phyloP scores from a whole-genome alignment of 2,888 invertebrate species.

The Fissipunctia ypsillon region DNA sequence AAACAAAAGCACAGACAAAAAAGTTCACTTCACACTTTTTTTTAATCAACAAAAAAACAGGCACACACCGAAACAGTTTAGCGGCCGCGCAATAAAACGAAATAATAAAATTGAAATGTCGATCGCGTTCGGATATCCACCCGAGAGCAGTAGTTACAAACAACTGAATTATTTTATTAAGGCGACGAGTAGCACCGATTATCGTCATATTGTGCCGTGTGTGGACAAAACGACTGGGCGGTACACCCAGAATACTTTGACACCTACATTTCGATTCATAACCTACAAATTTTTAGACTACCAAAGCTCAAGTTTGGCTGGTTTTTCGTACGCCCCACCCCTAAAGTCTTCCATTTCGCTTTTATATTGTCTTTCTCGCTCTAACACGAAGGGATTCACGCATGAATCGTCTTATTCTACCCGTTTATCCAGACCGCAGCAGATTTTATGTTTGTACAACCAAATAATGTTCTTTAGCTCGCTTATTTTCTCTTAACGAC shows the following conservation, averaged over 20 bases:
- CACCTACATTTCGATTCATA: slow-evolving; percentile 42
- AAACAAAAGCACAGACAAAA: slow-evolving; percentile 54
- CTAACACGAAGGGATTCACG: slow-evolving; percentile 70
- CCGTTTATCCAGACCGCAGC: slow-evolving; percentile 72
- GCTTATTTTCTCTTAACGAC: slow-evolving; percentile 63
- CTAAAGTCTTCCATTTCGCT: slow-evolving; percentile 70
- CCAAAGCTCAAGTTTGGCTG: slow-evolving; percentile 53
- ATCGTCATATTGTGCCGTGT: slow-evolving; percentile 84
- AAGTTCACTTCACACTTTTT: slow-evolving; percentile 61
- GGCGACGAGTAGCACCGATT: slow-evolving; percentile 82
- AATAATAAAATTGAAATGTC: slow-evolving; percentile 62
- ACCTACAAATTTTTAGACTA: slow-evolving; percentile 23
- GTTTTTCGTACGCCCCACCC: slow-evolving; percentile 75
- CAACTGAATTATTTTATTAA: slow-evolving; percentile 89
- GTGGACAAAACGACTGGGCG: slow-evolving; percentile 85
- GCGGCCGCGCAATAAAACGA: slow-evolving; percentile 58
- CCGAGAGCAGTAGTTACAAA: slow-evolving; percentile 70
- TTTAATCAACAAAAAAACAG: slow-evolving; percentile 29
- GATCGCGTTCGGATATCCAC: slow-evolving; percentile 72
- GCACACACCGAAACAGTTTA: slow-evolving; percentile 61
- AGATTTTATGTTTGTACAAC: slow-evolving; percentile 72
- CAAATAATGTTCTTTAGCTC: slow-evolving; percentile 64
- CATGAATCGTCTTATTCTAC: slow-evolving; percentile 74
- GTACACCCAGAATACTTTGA: slow-evolving; percentile 59
- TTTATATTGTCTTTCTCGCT: slow-evolving; percentile 65